These are phyloP conservation scores for Crocodylus rhombifer DNA, from an alignment of 2,797 vertebrate species.

Conservation along the genomic window DNA sequence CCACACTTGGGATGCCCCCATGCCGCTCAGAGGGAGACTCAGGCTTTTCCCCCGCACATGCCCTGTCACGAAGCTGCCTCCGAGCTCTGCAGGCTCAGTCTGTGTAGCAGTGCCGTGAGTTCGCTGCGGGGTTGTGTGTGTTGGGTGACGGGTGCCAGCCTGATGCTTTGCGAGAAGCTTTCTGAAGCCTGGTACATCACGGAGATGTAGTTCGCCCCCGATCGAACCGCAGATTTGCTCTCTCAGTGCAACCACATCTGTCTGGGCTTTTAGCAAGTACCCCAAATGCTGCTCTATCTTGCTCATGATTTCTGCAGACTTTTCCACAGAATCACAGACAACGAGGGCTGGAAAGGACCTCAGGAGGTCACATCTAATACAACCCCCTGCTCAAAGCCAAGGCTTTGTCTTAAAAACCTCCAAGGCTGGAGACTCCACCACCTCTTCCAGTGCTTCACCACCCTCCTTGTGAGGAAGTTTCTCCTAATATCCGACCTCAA, in stretches of 20 bases:
- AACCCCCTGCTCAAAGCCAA: no score
- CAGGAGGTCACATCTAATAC: no score
- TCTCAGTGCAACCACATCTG: slow-evolving; percentile 32
- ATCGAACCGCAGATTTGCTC: slow-evolving; percentile 43
- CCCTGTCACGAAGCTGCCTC: neutral
- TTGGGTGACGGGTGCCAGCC: neutral
- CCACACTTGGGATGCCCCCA: neutral
- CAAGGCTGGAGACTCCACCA: no score
- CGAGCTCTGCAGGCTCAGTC: neutral
- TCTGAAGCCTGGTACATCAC: slow-evolving; percentile 35
- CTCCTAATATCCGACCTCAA: no score
- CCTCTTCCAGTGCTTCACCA: no score
- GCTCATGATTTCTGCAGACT: neutral
- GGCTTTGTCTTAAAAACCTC: no score
- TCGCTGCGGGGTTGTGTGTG: neutral
- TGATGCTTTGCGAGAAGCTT: slow-evolving; percentile 22
- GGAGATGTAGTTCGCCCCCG: slow-evolving; percentile 37
- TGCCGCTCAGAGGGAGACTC: neutral
- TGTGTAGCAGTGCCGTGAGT: neutral
- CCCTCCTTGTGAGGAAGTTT: no score
- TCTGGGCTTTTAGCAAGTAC: slow-evolving; percentile 14
- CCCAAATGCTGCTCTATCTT: slow-evolving; percentile 16
- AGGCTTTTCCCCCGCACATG: neutral
- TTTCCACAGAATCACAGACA: neutral
- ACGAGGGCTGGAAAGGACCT: no score